Base-by-base conservation (phyloP, 92 coral and sea anemone species). In the Bergia puertoricense region DNA sequence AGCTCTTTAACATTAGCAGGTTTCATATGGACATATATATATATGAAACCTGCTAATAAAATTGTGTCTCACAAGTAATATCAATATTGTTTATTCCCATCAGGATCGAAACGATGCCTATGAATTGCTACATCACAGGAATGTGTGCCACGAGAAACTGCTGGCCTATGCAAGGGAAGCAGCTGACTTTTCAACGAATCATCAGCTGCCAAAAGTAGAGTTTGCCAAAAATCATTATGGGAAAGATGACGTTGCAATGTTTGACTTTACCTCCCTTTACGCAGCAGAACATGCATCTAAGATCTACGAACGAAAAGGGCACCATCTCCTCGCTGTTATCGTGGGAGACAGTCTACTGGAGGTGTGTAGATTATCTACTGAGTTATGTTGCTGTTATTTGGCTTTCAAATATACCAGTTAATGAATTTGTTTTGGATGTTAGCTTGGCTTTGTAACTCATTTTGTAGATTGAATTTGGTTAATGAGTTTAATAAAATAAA, bases 171-270 rank as follows among this genome's bases (percentile, higher is more conserved):
- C 99, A 38, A 77, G 97, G 42, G 98, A 97, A 85, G 99, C 99
- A 11, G 99, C 99, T 2, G 94, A 91, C 73, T 97, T 97, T 77
- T 94, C 97, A 37, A 97, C 99, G 48, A 91, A 89, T 85, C 89
- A 92, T 79, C 94, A 95, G 85, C 92, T 97, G 68, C 99, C 99
- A 4, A 90, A 93, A 65, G 69, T 95, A 65, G 98, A 97, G 76
- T 97, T 94, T 91, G 99, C 99, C 6, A 41, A 92, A 45, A 97
- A 94, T 57, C 96, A 94, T 78, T 94, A 94, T 65, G 75, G 90
- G 76, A 93, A 91, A 71, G 99, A 97, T 76, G 99, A 97, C 86
- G 98, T 97, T 11, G 99, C 99, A 9, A 97, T 97, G 99, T 97
- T 97, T 86, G 99, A 97, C 86, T 97, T 97, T 86, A 97, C 99